Conservation (phyloP, 1,140 invertebrate species). For the Habropoda laboriosa region DNA sequence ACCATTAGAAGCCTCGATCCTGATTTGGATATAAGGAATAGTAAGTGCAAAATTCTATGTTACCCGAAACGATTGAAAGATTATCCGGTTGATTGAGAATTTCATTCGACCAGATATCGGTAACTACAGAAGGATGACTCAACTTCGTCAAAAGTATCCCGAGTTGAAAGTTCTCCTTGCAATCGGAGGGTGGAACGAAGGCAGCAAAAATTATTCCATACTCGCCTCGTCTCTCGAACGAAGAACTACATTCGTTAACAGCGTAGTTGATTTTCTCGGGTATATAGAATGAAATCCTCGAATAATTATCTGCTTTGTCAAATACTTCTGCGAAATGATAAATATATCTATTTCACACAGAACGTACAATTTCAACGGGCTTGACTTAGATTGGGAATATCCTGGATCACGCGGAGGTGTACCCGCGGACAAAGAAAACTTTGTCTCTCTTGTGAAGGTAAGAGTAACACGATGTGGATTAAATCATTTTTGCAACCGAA, state of each 20-base stretch:
- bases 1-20: constrained; percentile 87
- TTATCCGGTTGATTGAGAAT: not conserved
- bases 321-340: not conserved
- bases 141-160: constrained; percentile 86
- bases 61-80: constrained; percentile 54
- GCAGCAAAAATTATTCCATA: constrained; percentile 89
- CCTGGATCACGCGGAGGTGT: constrained; percentile 88
- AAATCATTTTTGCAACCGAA: not conserved
- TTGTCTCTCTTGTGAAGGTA: constrained; percentile 84
- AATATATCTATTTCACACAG: constrained; percentile 78
- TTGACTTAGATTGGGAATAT: constrained; percentile 92
- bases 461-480: not conserved
- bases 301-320: not conserved
- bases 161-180: constrained; percentile 89
- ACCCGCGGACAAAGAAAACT: constrained; percentile 89
- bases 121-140: constrained; percentile 87
- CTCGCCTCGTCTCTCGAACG: constrained; percentile 84
- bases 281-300: constrained; percentile 69
- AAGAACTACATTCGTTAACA: constrained; percentile 85
- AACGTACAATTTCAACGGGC: constrained; percentile 90
- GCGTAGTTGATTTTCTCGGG: constrained; percentile 85
- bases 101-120: constrained; percentile 77
- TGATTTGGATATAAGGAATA: constrained; percentile 88
- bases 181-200: constrained; percentile 95
- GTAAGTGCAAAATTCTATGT: constrained; percentile 79